Conservation (phyloP, 1,140 invertebrate species). For the Arctopsyche grandis region DNA sequence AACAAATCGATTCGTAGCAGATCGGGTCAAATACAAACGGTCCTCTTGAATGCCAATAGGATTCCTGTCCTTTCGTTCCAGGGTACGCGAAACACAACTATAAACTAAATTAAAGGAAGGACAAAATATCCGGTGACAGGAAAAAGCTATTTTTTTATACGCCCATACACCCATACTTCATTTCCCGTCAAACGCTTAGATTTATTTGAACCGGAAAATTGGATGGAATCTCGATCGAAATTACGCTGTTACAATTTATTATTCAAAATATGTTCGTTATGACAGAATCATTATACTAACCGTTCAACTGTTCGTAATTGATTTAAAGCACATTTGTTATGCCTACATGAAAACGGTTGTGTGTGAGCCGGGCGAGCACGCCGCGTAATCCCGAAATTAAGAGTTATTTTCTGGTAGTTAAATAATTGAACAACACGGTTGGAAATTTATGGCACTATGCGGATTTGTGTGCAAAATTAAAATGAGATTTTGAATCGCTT, state of each 20-base stretch:
- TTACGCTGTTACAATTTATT: no score
- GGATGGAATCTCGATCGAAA: no score
- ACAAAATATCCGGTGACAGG: constrained; percentile 31
- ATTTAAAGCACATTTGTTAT: no score
- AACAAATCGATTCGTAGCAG: constrained; percentile 30
- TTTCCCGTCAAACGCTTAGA: constrained; percentile 19
- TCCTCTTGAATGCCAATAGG: constrained; percentile 34
- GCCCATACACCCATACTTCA: constrained; percentile 2
- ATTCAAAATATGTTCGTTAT: no score
- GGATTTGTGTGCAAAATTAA: constrained; percentile 5
- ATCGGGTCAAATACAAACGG: constrained; percentile 33
- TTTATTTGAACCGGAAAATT: background rate
- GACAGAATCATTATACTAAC: no score
- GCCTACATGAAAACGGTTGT: no score
- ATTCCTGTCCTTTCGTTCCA: constrained; percentile 5
- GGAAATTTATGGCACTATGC: constrained; percentile 10
- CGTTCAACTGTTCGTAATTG: no score
- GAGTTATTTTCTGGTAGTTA: constrained; percentile 24
- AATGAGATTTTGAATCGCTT: constrained; percentile 7
- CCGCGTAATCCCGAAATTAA: constrained; percentile 21
- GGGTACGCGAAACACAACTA: constrained; percentile 28
- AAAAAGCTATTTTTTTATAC: constrained; percentile 28
- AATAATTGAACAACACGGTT: constrained; percentile 11
- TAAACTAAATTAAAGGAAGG: constrained; percentile 41
- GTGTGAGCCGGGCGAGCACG: background rate